Conservation (phyloP, 2,888 invertebrate genomes). For the Lasioglossum figueresi region DNA sequence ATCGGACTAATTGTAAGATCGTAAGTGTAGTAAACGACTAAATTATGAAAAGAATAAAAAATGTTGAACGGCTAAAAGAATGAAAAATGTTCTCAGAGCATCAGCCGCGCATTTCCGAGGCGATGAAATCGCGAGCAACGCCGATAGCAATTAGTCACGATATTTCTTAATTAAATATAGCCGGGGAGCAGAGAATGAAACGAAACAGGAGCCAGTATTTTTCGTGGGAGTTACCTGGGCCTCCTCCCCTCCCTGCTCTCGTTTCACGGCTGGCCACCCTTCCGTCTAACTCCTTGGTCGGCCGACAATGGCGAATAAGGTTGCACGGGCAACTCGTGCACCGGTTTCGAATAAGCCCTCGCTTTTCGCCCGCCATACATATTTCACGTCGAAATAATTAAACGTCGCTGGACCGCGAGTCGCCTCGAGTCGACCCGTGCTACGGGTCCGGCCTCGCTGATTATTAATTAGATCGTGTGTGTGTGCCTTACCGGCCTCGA, state of each 20-base stretch:
- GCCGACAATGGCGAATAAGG: slow-evolving; percentile 77
- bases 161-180: slow-evolving; percentile 82
- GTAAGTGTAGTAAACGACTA: too few species aligned
- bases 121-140: not conserved
- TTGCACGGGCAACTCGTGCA: slow-evolving; percentile 72
- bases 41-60: not conserved
- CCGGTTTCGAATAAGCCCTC: slow-evolving; percentile 68
- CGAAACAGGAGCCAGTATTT: slow-evolving; percentile 78
- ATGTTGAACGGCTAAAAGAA: not conserved
- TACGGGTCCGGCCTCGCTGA: slow-evolving; percentile 52
- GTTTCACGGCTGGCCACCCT: slow-evolving; percentile 40
- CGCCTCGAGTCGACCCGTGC: slow-evolving; percentile 62
- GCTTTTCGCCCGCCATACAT: slow-evolving; percentile 73
- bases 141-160: slow-evolving; percentile 54
- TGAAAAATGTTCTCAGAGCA: not conserved
- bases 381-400: slow-evolving; percentile 79
- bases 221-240: slow-evolving; percentile 52
- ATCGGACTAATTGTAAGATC: not conserved
- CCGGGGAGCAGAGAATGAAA: slow-evolving; percentile 79
- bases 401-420: slow-evolving; percentile 76
- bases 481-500: slow-evolving; percentile 48
- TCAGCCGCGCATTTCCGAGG: not conserved
- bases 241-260: slow-evolving; percentile 23
- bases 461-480: slow-evolving; percentile 70
- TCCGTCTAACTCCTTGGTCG: slow-evolving; percentile 60